phyloP scores from a whole-genome alignment of 2,797 vertebrate species.

The Ciconia nigra region DNA sequence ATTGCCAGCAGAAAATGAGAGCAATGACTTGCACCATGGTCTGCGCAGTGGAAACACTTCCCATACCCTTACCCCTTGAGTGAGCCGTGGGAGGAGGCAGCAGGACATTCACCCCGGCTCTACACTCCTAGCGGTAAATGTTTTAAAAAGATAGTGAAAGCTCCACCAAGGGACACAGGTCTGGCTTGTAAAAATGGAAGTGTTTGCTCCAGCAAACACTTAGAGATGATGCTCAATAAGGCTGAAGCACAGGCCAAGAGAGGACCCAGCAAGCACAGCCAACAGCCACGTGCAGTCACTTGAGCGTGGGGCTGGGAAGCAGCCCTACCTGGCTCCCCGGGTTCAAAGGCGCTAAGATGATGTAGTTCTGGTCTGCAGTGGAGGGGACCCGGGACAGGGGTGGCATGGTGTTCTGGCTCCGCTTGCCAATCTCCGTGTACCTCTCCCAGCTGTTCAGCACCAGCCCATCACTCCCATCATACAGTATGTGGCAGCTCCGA shows the following conservation, averaged over 20 bases:
- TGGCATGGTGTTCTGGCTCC: slow-evolving; percentile 70
- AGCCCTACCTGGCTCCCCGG: slow-evolving; percentile 89
- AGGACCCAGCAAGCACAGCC: background rate
- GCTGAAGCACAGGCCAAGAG: background rate
- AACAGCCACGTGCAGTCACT: background rate
- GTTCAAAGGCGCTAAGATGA: slow-evolving; percentile 90
- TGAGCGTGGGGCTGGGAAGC: rapidly evolving
- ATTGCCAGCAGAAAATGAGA: background rate
- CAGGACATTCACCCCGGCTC: background rate
- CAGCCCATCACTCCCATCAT: slow-evolving; percentile 73
- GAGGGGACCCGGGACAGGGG: slow-evolving; percentile 79
- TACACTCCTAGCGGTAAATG: background rate
- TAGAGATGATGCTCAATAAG: background rate
- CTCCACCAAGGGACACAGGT: background rate
- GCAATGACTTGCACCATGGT: background rate
- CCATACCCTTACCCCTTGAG: background rate
- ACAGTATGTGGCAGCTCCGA: slow-evolving; percentile 81
- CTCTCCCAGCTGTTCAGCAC: slow-evolving; percentile 75
- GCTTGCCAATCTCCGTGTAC: slow-evolving; percentile 77
- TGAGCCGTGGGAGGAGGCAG: background rate
- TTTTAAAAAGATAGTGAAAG: background rate
- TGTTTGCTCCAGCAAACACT: background rate
- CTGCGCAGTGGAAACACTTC: background rate
- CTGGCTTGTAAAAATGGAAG: background rate
- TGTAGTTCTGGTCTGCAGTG: slow-evolving; percentile 90